These are phyloP conservation scores for Lasiurus cinereus DNA, from an alignment of 2,113 vertebrate species.

Conservation along the genomic window DNA sequence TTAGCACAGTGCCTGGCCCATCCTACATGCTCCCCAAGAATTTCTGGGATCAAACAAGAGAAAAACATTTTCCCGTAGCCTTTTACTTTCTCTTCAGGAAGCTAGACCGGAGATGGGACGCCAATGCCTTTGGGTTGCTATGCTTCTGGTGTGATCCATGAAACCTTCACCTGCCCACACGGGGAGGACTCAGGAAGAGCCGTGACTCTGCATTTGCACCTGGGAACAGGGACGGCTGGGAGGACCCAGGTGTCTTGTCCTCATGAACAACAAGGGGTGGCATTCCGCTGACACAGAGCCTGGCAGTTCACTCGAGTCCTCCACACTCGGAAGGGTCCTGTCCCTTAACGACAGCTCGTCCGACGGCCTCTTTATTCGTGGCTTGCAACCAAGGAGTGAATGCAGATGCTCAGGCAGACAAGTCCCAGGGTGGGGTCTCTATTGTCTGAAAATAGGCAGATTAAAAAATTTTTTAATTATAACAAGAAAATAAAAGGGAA, in stretches of 20 bases:
- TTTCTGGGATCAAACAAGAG: not conserved
- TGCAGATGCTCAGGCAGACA: not conserved
- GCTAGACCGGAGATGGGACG: not conserved
- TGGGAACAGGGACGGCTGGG: not conserved
- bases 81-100: constrained; percentile 36
- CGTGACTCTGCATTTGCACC: not conserved
- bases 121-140: not conserved
- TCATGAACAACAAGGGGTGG: too few relatives aligned
- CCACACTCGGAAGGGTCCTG: not conserved
- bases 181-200: not conserved
- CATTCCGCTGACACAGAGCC: not conserved
- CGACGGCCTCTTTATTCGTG: not conserved
- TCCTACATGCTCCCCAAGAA: not conserved
- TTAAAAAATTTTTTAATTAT: constrained; percentile 53
- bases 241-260: not conserved
- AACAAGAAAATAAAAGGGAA: constrained; percentile 51
- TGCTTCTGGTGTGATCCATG: not conserved
- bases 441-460: constrained; percentile 47
- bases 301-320: not conserved
- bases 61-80: not conserved
- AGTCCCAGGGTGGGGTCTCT: not conserved
- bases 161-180: not conserved
- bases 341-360: not conserved
- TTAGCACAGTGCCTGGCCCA: not conserved
- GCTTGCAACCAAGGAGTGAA: not conserved